phyloP scores from a whole-genome alignment of 2,888 invertebrate genomes.

The Hypolimnas misippus region DNA sequence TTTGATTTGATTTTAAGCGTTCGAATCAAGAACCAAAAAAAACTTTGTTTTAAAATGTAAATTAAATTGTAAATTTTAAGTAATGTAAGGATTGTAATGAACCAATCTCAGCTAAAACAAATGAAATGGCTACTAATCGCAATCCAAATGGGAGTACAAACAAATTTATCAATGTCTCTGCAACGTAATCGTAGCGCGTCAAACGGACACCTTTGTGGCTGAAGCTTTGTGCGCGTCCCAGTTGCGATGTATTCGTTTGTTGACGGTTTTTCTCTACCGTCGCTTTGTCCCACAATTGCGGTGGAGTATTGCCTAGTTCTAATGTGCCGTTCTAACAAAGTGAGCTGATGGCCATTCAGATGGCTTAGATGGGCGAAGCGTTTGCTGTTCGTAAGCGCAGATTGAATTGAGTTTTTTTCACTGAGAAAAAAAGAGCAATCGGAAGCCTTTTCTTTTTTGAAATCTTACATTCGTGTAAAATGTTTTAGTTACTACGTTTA shows the following conservation, averaged over 20 bases:
- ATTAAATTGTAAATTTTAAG: neutral
- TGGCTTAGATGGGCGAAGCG: slow-evolving; percentile 21
- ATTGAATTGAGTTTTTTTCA: slow-evolving; percentile 8
- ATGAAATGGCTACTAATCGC: slow-evolving; percentile 1
- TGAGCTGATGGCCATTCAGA: slow-evolving; percentile 30
- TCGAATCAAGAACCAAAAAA: no score
- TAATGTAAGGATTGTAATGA: neutral
- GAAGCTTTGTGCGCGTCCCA: slow-evolving; percentile 42
- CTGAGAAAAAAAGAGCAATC: neutral
- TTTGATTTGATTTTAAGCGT: no score
- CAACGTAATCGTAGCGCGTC: slow-evolving; percentile 27
- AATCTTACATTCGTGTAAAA: neutral
- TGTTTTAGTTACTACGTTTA: neutral
- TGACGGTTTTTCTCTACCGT: slow-evolving; percentile 35
- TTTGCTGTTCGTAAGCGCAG: slow-evolving; percentile 11
- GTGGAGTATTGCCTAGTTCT: slow-evolving; percentile 35
- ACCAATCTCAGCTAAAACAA: neutral
- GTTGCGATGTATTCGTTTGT: slow-evolving; percentile 41
- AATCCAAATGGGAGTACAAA: neutral
- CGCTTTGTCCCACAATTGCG: slow-evolving; percentile 37
- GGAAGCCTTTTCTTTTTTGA: neutral
- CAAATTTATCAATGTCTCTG: slow-evolving; percentile 23
- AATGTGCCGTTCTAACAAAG: slow-evolving; percentile 33
- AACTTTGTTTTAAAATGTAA: neutral
- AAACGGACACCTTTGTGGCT: slow-evolving; percentile 37